Conservation (phyloP, 2,888 invertebrate species). For the Beris morrisii region DNA sequence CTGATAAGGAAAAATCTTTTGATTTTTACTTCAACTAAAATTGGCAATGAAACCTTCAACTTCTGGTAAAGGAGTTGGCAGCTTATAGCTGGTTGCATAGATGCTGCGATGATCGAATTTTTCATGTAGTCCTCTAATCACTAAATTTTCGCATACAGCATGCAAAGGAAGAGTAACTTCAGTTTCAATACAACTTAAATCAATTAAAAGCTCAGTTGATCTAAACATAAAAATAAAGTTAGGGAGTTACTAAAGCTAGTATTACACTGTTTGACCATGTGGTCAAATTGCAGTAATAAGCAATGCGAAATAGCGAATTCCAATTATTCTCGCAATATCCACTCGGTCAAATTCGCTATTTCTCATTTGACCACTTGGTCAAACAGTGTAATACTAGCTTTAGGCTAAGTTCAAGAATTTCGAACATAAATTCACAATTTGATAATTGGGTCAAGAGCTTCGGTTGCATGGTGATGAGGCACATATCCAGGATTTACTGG, state of each 20-base stretch:
- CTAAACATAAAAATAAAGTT: constrained; percentile 4
- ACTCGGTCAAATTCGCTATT: too few species aligned
- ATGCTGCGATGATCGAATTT: constrained; percentile 15
- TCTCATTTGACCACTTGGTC: too few species aligned
- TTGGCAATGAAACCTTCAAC: neutral
- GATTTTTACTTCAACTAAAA: neutral
- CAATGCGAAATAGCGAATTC: too few species aligned
- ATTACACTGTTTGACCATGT: too few species aligned
- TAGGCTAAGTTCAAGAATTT: too few species aligned
- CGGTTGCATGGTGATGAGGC: too few species aligned
- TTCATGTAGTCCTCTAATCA: constrained; percentile 11
- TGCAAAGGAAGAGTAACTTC: constrained; percentile 5
- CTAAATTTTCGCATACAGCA: constrained; percentile 2
- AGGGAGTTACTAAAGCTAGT: neutral
- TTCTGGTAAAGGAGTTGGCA: neutral
- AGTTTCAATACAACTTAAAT: neutral
- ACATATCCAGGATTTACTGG: too few species aligned
- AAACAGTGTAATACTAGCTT: too few species aligned
- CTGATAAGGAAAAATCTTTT: neutral
- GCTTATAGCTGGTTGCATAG: neutral
- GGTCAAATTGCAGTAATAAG: too few species aligned
- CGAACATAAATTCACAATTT: too few species aligned
- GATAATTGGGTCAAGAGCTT: too few species aligned
- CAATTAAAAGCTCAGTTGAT: neutral
- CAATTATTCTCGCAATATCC: too few species aligned